Conservation (phyloP, 2,797 vertebrate species). For the Manis pentadactyla region DNA sequence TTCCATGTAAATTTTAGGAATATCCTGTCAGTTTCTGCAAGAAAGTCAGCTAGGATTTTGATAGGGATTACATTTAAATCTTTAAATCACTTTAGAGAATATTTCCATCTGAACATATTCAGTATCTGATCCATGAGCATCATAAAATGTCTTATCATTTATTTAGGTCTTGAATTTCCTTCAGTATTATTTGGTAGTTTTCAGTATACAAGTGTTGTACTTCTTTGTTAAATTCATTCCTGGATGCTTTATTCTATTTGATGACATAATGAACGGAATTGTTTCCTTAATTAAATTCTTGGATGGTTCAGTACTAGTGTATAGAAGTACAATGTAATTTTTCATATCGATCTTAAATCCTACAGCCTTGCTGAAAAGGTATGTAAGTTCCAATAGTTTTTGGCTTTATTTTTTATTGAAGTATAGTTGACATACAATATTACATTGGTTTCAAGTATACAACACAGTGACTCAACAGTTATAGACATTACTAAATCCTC, state of each 20-base stretch:
- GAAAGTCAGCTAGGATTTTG: constrained; percentile 35
- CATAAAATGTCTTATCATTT: constrained; percentile 22
- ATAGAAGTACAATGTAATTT: constrained; percentile 34
- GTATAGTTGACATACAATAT: too few species aligned
- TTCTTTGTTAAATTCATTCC: constrained; percentile 18
- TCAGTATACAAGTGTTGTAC: background rate
- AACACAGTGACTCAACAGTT: too few species aligned
- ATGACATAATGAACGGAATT: constrained; percentile 10
- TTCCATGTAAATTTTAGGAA: constrained; percentile 25
- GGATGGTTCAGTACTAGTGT: constrained; percentile 27
- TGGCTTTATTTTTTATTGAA: background rate
- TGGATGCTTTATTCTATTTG: constrained; percentile 43
- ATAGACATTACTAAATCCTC: too few species aligned
- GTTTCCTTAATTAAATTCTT: constrained; percentile 55
- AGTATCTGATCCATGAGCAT: constrained; percentile 27
- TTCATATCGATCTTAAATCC: background rate
- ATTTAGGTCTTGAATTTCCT: constrained; percentile 25
- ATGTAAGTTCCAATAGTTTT: constrained; percentile 12
- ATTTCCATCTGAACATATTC: constrained; percentile 38
- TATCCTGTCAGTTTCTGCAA: constrained; percentile 1
- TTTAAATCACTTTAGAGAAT: constrained; percentile 29
- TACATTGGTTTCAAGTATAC: too few species aligned
- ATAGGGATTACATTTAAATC: constrained; percentile 43
- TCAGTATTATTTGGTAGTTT: constrained; percentile 33
- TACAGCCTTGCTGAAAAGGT: background rate